phyloP scores from a whole-genome alignment of 2,888 invertebrate genomes.

The Pterobdella sp. region DNA sequence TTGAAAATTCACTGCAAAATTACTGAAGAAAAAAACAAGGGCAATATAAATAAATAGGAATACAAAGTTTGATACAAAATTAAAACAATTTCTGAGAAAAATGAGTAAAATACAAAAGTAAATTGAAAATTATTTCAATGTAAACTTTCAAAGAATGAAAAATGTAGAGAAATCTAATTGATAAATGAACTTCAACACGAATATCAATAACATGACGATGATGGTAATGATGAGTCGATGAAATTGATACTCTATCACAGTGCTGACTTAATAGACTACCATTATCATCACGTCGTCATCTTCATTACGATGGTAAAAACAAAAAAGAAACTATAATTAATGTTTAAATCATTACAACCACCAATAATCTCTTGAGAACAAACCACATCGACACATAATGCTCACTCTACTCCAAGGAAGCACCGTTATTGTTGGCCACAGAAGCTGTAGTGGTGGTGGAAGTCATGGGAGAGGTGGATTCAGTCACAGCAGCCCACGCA shows the following conservation, averaged over 20 bases:
- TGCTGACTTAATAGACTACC: not conserved
- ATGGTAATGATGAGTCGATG: not conserved
- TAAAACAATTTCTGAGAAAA: not conserved
- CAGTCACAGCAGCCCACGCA: conserved; percentile 18
- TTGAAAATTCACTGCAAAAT: not conserved
- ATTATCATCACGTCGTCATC: conserved; percentile 2
- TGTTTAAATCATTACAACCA: not conserved
- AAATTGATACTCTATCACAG: conserved; percentile 6
- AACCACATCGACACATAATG: not conserved
- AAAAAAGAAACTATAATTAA: not conserved
- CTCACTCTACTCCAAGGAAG: not conserved
- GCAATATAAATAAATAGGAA: not conserved
- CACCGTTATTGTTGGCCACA: not conserved
- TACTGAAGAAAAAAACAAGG: not conserved
- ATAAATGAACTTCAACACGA: too few relatives aligned
- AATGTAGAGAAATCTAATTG: not conserved
- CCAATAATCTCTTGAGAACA: not conserved
- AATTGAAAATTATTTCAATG: not conserved
- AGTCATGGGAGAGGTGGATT: not conserved
- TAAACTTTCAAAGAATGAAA: not conserved
- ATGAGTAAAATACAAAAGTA: not conserved
- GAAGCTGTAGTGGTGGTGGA: too few relatives aligned
- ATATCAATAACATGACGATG: too few relatives aligned
- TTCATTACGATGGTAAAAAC: not conserved
- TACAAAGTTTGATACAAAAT: not conserved